A percentile compares a stretch with the other conserved stretches of the same genome.
Conservation (phyloP, 2,888 invertebrate genomes). For the Tetheella fluctuosa region DNA sequence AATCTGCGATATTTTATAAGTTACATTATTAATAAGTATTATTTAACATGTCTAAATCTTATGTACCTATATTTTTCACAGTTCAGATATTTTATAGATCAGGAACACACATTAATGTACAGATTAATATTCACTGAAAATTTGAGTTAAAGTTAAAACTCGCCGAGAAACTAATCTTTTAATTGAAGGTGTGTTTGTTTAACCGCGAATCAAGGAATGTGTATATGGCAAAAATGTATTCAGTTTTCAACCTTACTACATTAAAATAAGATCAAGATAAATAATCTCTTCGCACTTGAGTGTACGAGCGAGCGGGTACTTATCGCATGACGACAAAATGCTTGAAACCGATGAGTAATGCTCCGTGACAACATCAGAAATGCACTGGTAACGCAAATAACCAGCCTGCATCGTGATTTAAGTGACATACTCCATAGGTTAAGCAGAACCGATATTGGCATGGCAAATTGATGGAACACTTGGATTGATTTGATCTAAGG, state of each 20-base stretch:
- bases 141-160: not conserved
- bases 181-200: constrained; percentile 49
- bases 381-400: constrained; percentile 33
- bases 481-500: not conserved
- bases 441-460: not conserved
- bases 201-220: constrained; percentile 47
- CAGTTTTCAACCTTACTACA: not conserved
- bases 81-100: not conserved
- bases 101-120: not conserved
- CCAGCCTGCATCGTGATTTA: constrained; percentile 36
- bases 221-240: constrained; percentile 22
- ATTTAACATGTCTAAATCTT: too few species aligned
- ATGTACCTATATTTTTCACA: too few species aligned
- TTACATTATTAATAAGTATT: too few species aligned
- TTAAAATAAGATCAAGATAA: constrained; percentile 1
- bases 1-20: too few species aligned
- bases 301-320: constrained; percentile 18
- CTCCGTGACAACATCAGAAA: constrained; percentile 38
- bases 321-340: constrained; percentile 44
- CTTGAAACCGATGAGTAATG: constrained; percentile 38
- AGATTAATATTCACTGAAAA: constrained; percentile 11
- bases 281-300: not conserved
- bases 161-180: constrained; percentile 28
- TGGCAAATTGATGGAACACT: not conserved
- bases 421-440: not conserved